Base-by-base conservation (phyloP, 2,113 vertebrate genomes). In the Beaufortia kweichowensis region DNA sequence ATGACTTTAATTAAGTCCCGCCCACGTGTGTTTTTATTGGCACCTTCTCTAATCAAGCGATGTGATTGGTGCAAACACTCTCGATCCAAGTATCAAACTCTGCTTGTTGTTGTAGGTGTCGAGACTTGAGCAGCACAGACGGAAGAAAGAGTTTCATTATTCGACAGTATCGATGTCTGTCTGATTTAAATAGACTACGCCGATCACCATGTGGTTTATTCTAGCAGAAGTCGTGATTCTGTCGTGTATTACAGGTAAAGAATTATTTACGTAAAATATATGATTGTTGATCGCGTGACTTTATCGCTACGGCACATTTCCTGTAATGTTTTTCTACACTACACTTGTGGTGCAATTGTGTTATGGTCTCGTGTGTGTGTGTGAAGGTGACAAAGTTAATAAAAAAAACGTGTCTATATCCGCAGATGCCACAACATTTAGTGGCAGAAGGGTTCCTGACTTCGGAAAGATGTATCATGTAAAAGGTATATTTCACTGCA, bases 381-480 rank as follows among this genome's bases (percentile, higher is more conserved):
- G n/a, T n/a, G n/a, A n/a, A n/a, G n/a, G n/a, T n/a, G n/a, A n/a
- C n/a, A n/a, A n/a, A n/a, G n/a, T n/a, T n/a, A n/a, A n/a, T n/a
- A n/a, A n/a, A n/a, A n/a, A n/a, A n/a, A n/a, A n/a, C 56, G 57
- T 50, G 23, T 63, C 28, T 12, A 17, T 78, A 94, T 93, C 76
- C 48, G 39, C 75, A 65, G 86, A 91, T 8, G 14, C 68, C 56
- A 90, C 84, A 56, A 17, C 84, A 2, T 70, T 92, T 24, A 86
- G 50, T 8, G 61, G 11, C 4, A 5, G 31, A 21, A 9, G 75
- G 0, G 73, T 72, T 48, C 92, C 92, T 50, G 81, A 90, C 29
- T 94, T 95, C 0, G 93, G 93, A 1, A 85, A 81, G 50, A 78
- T 85, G 66, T 94, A 96, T 84, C 94, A 94, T 0, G 89, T 94